Base-by-base conservation (phyloP, 2,797 vertebrate genomes). In the Bradypodion pumilum region DNA sequence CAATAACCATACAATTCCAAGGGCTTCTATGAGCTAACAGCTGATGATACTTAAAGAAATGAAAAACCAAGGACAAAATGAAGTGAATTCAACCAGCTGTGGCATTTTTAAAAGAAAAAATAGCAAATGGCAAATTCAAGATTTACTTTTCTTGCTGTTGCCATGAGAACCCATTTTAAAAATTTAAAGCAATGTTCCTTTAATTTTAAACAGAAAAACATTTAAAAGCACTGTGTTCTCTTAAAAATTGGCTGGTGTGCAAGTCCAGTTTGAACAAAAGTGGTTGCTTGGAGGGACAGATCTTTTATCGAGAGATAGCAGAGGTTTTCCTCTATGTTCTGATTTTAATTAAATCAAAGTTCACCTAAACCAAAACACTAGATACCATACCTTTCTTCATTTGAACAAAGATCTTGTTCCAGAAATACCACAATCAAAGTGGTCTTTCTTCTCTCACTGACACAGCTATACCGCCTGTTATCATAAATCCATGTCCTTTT, bases 31-130 rank as follows among this genome's bases (percentile, higher is more conserved):
- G 0, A 1, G 85, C 87, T 40, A 91, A 75, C 87, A 92, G 88
- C 83, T 93, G 89, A 94, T 87, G 78, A 21, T 89, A 44, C 81
- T 92, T 90, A 90, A 82, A 88, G 75, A 44, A 66, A 81, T 90
- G 23, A 81, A 91, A 86, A 81, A 81, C 49, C 88, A 84, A 89
- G 87, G 87, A 46, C 63, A 75, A 94, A 88, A 90, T 86, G 74
- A 86, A 91, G 91, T 72, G 0, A 89, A 91, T 82, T 52, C 82
- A 85, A 87, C 78, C 92, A 93, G 91, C 89, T 93, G 89, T 89
- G 83, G 74, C 84, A 60, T 59, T 74, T 75, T 42, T 72, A n/a
- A n/a, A n/a, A n/a, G n/a, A n/a, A n/a, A n/a, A 42, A 75, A 46
- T 88, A 89, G 90, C 56, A 91, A 79, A 72, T 86, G 46, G 85